These are phyloP conservation scores for Machimus rusticus DNA, from an alignment of 2,888 invertebrate species.

Conservation along the genomic window DNA sequence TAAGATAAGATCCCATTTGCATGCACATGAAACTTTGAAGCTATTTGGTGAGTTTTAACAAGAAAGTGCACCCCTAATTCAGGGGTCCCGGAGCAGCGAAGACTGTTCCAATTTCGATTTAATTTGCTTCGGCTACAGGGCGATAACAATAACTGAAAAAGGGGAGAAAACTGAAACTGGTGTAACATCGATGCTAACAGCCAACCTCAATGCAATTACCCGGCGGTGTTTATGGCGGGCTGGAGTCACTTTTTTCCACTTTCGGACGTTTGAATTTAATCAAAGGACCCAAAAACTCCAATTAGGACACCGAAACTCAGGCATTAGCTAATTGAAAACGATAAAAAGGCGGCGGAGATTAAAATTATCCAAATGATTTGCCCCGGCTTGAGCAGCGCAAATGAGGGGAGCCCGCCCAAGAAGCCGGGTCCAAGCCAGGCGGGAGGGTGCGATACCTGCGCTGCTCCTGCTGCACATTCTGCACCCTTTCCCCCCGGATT, in stretches of 20 bases:
- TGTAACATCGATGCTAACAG: not conserved
- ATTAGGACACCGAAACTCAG: conserved; percentile 36
- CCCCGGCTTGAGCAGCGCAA: not conserved
- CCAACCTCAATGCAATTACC: conserved; percentile 28
- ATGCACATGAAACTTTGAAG: not conserved
- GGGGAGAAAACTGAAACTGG: not conserved
- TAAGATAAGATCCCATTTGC: not conserved
- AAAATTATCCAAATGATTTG: conserved; percentile 47
- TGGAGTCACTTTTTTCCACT: conserved; percentile 17
- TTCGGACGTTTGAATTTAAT: conserved; percentile 26
- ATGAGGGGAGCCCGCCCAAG: conserved; percentile 7
- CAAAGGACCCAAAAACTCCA: conserved; percentile 26
- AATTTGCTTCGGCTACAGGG: not conserved
- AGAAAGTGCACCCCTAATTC: not conserved
- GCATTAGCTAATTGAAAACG: conserved; percentile 48
- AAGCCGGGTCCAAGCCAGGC: not conserved
- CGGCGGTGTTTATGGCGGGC: not conserved
- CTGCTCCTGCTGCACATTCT: not conserved
- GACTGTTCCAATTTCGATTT: not conserved
- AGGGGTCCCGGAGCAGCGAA: not conserved
- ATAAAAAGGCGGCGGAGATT: conserved; percentile 44
- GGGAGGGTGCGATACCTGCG: not conserved
- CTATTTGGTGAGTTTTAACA: not conserved
- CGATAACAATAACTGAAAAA: not conserved
- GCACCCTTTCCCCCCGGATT: not conserved